These are phyloP conservation scores for Astyanax mexicanus DNA, from an alignment of 2,797 vertebrate species.

Conservation along the genomic window DNA sequence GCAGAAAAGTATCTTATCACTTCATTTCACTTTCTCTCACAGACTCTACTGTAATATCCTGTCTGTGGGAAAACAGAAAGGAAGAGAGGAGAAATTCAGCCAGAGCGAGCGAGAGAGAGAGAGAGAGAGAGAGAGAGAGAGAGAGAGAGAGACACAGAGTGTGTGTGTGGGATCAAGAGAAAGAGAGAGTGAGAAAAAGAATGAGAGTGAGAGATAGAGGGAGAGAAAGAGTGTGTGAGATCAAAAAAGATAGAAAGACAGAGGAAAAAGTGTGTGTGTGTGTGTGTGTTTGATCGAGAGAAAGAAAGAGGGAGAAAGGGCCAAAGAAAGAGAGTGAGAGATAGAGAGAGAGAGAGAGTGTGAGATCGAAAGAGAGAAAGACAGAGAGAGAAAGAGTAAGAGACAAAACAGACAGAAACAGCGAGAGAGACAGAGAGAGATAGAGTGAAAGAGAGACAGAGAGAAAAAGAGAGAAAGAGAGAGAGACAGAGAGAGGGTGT, in stretches of 20 bases:
- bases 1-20: slow-evolving; percentile 34
- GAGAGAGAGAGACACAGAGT: background rate
- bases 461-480: background rate
- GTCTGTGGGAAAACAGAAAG: background rate
- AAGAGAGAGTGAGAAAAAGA: background rate
- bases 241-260: background rate
- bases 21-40: slow-evolving; percentile 34
- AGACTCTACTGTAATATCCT: slow-evolving; percentile 58
- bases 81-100: background rate
- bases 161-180: background rate
- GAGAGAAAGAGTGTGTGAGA: background rate
- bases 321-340: background rate
- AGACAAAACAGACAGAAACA: too few relatives aligned
- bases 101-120: background rate
- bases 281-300: too few relatives aligned
- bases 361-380: background rate
- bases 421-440: background rate
- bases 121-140: background rate
- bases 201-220: background rate
- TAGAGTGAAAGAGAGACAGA: background rate
- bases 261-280: too few relatives aligned
- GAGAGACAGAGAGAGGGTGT: background rate
- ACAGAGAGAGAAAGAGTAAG: background rate
- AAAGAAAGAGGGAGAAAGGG: background rate
- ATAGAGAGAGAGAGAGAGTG: background rate